Conservation (phyloP, 2,797 vertebrate genomes). For the Hydrophis major region DNA sequence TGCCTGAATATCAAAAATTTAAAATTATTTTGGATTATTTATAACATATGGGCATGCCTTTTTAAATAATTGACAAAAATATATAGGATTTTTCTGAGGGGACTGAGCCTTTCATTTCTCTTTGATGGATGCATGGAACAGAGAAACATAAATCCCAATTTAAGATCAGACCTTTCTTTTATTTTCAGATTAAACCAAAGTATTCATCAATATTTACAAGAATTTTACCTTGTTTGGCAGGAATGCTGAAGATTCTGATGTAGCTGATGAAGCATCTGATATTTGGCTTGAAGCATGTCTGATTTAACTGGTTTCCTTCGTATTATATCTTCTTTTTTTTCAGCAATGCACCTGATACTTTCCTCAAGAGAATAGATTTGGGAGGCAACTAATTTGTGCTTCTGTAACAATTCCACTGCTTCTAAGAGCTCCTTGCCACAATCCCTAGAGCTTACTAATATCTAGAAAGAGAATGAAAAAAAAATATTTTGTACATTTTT, state of each 20-base stretch:
- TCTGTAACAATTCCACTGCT: slow-evolving; percentile 81
- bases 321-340: slow-evolving; percentile 62
- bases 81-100: background rate
- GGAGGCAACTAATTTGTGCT: slow-evolving; percentile 81
- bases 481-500: background rate
- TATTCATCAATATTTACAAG: background rate
- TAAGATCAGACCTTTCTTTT: background rate
- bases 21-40: background rate
- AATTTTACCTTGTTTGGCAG: slow-evolving; percentile 80
- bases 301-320: slow-evolving; percentile 53
- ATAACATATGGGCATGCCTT: background rate
- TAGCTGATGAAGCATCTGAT: slow-evolving; percentile 73
- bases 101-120: background rate
- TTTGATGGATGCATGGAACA: background rate
- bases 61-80: background rate
- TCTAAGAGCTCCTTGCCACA: slow-evolving; percentile 82
- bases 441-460: slow-evolving; percentile 70
- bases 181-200: slow-evolving; percentile 11
- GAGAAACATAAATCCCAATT: background rate
- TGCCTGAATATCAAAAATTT: background rate
- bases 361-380: slow-evolving; percentile 80
- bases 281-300: slow-evolving; percentile 75
- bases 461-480: slow-evolving; percentile 62
- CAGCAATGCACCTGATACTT: slow-evolving; percentile 70
- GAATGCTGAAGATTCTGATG: slow-evolving; percentile 76